phyloP scores from a whole-genome alignment of 2,888 invertebrate species.

The Tolmerus cingulatus region DNA sequence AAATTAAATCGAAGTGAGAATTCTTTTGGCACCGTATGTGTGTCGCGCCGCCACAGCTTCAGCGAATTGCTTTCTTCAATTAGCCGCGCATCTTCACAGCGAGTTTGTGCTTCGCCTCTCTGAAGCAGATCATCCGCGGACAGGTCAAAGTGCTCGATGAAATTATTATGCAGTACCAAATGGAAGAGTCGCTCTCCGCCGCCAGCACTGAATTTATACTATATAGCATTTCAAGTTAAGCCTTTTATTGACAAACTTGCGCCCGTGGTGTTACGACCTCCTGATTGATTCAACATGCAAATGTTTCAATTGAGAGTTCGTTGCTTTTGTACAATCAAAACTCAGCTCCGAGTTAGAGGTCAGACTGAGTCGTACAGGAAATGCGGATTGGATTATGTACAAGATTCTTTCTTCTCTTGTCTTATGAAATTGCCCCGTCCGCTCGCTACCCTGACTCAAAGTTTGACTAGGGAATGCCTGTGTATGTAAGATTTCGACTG shows the following conservation, averaged over 20 bases:
- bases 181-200: not conserved
- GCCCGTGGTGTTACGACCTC: constrained; percentile 43
- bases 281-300: constrained; percentile 46
- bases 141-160: not conserved
- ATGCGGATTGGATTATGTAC: constrained; percentile 15
- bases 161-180: not conserved
- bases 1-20: not conserved
- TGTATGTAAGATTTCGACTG: not conserved
- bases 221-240: not conserved
- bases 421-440: not conserved
- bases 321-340: constrained; percentile 46
- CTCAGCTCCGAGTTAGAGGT: constrained; percentile 24
- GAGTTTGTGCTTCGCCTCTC: not conserved
- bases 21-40: too few relatives aligned
- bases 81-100: not conserved
- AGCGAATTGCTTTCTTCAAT: not conserved
- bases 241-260: not conserved
- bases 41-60: not conserved
- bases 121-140: not conserved
- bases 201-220: not conserved
- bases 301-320: constrained; percentile 50
- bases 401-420: not conserved
- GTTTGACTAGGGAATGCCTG: not conserved
- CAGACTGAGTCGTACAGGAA: constrained; percentile 31
- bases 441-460: not conserved